phyloP scores from a whole-genome alignment of 1,140 invertebrate genomes.

The Drosophila simulans region DNA sequence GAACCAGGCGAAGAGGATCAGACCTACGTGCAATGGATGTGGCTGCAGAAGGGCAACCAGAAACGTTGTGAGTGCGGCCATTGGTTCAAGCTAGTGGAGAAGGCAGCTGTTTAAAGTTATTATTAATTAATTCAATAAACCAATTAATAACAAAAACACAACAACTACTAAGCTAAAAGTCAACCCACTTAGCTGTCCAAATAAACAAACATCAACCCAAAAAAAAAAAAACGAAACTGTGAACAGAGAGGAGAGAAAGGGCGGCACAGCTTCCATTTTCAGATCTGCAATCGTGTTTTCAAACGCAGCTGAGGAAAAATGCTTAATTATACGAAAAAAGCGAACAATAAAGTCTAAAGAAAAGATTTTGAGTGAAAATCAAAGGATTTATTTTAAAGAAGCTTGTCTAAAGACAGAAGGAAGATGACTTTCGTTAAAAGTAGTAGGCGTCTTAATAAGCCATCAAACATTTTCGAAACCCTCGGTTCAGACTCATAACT shows the following conservation, averaged over 20 bases:
- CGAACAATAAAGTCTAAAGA: slow-evolving; percentile 33
- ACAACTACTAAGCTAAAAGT: slow-evolving; percentile 77
- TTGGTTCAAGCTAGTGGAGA: slow-evolving; percentile 97
- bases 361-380: slow-evolving; percentile 34
- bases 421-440: no score
- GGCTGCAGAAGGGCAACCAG: slow-evolving; percentile 94
- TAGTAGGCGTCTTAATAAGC: not conserved
- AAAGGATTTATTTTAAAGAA: slow-evolving; percentile 3
- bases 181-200: slow-evolving; percentile 70
- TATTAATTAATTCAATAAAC: slow-evolving; percentile 81
- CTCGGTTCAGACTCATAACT: not conserved
- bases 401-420: not conserved
- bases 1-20: slow-evolving; percentile 93
- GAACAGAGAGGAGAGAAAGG: slow-evolving; percentile 18
- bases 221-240: slow-evolving; percentile 36
- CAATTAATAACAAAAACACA: slow-evolving; percentile 76
- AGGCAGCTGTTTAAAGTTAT: slow-evolving; percentile 87
- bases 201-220: slow-evolving; percentile 75
- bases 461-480: not conserved
- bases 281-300: slow-evolving; percentile 30
- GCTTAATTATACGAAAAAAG: slow-evolving; percentile 21
- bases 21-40: slow-evolving; percentile 95
- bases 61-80: slow-evolving; percentile 97
- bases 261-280: slow-evolving; percentile 38
- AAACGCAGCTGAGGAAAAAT: slow-evolving; percentile 7